Base-by-base conservation (phyloP, 2,113 vertebrate species). In the Mustelus asterias region DNA sequence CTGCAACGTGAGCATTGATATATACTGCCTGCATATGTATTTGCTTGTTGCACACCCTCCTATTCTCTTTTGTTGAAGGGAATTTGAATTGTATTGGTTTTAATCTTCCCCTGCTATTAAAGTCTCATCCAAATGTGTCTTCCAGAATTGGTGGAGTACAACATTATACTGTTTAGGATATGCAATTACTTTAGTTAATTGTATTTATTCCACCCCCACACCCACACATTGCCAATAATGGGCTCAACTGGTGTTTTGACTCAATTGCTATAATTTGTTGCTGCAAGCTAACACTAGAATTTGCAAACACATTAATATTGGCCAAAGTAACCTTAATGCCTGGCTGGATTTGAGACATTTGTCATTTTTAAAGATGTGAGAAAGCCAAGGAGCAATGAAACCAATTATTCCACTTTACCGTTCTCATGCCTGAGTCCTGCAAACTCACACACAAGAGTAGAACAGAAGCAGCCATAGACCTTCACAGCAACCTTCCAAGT, bases 211-310 rank as follows among this genome's bases (percentile, higher is more conserved):
- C 88, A 90, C 58, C 88, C 29, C 26, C 86, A 90, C 88, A 90
- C 88, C 88, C 88, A 90, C 54, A 90, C 58, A 18, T 90, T 63
- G 58, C 60, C 58, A 90, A 63, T 63, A 60, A 33, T 58, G 16
- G 48, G 85, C 48, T 88, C 85, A 88, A 88, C 85, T 88, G 85
- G 58, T 60, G 58, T 63, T 90, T 37, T 90, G 33, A n/a, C 14
- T 90, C 88, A 90, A 90, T 90, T 90, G 54, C 58, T 90, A n/a
- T 90, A 90, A 90, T 90, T 90, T 90, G 58, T 90, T 90, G 54
- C 88, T 90, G 16, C 58, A 63, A 63, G n/a, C 58, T 29, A 90
- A 29, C 58, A 90, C 58, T n/a, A 90, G 33, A 63, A 90, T 90
- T 90, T 90, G 58, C 58, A 90, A 90, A 90, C 29, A 90, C 29